Evolutionary conservation across 92 coral and sea anemone species (phyloP).

Genomic region (Anthopleura xanthogrammica): DNA sequence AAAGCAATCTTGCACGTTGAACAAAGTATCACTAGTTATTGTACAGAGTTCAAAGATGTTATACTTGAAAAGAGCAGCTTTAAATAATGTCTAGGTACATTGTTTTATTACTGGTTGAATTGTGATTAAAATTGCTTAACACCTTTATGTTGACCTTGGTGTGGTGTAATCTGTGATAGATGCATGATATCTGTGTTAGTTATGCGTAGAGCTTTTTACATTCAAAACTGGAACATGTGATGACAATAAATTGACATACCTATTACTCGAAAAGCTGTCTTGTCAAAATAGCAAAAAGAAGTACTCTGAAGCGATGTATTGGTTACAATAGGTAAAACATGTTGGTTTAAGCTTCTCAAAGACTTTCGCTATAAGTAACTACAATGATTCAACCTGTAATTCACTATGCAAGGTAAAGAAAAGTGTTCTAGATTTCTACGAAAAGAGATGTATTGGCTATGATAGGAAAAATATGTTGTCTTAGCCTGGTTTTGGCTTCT

Average conservation of each 20-base stretch:
- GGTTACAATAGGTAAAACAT: too few species aligned
- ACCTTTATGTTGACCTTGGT: not conserved
- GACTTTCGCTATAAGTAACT: too few species aligned
- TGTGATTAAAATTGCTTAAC: not conserved
- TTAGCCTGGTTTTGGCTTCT: too few species aligned
- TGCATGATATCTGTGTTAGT: not conserved
- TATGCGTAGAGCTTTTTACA: not conserved
- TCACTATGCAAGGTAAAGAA: too few species aligned
- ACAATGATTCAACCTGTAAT: too few species aligned
- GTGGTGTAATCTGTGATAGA: not conserved
- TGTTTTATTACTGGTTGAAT: not conserved
- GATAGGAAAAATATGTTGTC: too few species aligned
- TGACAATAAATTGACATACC: not conserved
- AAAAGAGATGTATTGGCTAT: too few species aligned
- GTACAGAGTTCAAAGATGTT: not conserved
- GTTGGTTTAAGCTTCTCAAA: too few species aligned
- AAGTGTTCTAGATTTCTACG: too few species aligned
- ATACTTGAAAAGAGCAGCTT: not conserved
- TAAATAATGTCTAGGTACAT: not conserved
- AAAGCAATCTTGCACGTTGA: not conserved
- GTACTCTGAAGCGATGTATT: too few species aligned
- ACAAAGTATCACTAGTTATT: not conserved
- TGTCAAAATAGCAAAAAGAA: too few species aligned
- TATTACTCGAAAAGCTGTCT: not conserved
- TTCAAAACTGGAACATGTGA: not conserved